Conservation (phyloP, 2,113 vertebrate species). For the Menura novaehollandiae region DNA sequence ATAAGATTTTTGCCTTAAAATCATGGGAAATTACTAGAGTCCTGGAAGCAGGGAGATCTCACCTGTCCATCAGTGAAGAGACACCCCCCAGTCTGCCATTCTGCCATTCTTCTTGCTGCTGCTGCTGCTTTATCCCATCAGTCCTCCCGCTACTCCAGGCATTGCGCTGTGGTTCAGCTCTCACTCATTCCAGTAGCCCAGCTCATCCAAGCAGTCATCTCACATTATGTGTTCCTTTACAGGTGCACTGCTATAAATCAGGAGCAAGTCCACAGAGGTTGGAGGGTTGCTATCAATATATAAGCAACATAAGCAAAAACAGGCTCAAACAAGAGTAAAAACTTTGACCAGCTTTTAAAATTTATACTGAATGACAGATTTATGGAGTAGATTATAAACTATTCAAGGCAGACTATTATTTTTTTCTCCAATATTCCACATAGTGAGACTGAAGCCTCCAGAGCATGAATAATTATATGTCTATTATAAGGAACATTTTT, state of each 20-base stretch:
- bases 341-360: not conserved
- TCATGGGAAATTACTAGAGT: not conserved
- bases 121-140: not conserved
- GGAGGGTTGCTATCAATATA: not conserved
- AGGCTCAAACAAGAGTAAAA: conserved; percentile 1
- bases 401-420: not conserved
- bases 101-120: not conserved
- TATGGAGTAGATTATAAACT: not conserved
- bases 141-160: not conserved
- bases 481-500: conserved; percentile 9
- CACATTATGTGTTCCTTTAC: not conserved
- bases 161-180: not conserved
- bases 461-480: conserved; percentile 17
- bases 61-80: not conserved
- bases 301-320: not conserved
- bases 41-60: not conserved
- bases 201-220: not conserved
- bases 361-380: conserved; percentile 7
- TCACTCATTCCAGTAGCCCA: accelerated
- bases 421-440: not conserved
- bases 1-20: not conserved
- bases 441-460: not conserved
- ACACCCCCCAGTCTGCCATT: not conserved
- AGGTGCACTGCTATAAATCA: conserved; percentile 1
- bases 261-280: not conserved